A percentile compares a stretch with the other conserved stretches of the same genome.
phyloP scores from a whole-genome alignment of 2,888 invertebrate species.

The Clivina fossor region DNA sequence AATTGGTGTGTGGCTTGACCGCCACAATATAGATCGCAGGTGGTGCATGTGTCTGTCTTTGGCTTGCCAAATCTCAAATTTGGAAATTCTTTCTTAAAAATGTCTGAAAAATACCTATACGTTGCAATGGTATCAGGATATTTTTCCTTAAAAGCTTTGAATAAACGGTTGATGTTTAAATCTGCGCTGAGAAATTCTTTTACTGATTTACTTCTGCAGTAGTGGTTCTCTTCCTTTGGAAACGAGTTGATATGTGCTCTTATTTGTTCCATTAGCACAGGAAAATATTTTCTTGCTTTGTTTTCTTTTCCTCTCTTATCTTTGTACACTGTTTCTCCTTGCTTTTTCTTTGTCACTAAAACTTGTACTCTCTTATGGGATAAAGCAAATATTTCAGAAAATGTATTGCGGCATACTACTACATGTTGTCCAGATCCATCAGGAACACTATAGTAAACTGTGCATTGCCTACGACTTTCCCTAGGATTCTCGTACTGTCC shows the following conservation, averaged over 20 bases:
- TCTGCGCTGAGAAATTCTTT: constrained; percentile 32
- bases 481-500: constrained; percentile 3
- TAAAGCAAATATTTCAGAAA: background rate
- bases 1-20: no score
- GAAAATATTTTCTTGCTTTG: background rate
- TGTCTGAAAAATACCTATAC: constrained; percentile 23
- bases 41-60: constrained; percentile 27
- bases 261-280: background rate
- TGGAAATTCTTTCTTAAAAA: constrained; percentile 23
- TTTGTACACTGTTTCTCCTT: constrained; percentile 1
- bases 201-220: constrained; percentile 24
- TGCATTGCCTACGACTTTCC: constrained; percentile 11
- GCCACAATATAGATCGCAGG: no score
- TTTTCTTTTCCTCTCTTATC: constrained; percentile 5
- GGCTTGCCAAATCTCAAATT: constrained; percentile 32
- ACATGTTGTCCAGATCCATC: background rate
- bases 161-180: constrained; percentile 29
- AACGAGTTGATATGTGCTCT: constrained; percentile 23
- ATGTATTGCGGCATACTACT: background rate
- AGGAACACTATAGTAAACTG: background rate
- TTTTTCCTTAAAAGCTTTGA: constrained; percentile 2
- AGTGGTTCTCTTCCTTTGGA: constrained; percentile 28
- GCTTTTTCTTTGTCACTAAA: no score
- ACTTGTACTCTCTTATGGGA: background rate
- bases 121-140: constrained; percentile 11